Conservation (phyloP, 2,888 invertebrate genomes). For the Dynastes tityus region DNA sequence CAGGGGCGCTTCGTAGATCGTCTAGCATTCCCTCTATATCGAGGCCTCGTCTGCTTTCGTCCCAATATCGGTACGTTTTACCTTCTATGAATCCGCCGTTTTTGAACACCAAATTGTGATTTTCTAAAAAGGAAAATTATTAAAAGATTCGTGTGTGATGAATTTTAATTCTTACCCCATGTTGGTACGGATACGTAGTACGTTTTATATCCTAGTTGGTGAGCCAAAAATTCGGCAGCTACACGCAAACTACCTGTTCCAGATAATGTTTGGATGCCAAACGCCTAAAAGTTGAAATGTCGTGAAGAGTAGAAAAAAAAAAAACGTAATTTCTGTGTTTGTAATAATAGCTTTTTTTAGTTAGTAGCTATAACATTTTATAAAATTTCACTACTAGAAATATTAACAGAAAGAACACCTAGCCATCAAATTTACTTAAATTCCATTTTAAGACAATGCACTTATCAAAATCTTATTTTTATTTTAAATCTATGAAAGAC, state of each 20-base stretch:
- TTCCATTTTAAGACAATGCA: too few relatives aligned
- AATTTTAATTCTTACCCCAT: constrained; percentile 41
- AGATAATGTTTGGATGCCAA: constrained; percentile 93
- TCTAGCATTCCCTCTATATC: constrained; percentile 86
- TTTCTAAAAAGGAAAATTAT: constrained; percentile 65
- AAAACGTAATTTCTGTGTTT: too few relatives aligned
- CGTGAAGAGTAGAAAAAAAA: too few relatives aligned
- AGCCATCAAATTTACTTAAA: too few relatives aligned
- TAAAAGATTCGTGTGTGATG: not conserved
- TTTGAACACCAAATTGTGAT: constrained; percentile 90
- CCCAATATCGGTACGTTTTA: constrained; percentile 94
- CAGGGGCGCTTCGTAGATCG: constrained; percentile 86
- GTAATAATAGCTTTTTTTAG: too few relatives aligned
- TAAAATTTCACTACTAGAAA: too few relatives aligned
- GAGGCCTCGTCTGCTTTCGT: constrained; percentile 78
- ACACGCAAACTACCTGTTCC: constrained; percentile 95
- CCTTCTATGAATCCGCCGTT: constrained; percentile 88
- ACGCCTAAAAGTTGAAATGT: constrained; percentile 61
- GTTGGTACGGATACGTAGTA: constrained; percentile 87
- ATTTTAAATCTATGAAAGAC: too few relatives aligned
- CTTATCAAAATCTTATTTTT: too few relatives aligned
- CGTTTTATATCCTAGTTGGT: constrained; percentile 78
- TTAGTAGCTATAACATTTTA: too few relatives aligned
- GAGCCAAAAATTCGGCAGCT: constrained; percentile 90
- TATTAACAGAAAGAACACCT: too few relatives aligned